Base-by-base conservation (phyloP, 2,113 vertebrate species). In the Garra rufa region DNA sequence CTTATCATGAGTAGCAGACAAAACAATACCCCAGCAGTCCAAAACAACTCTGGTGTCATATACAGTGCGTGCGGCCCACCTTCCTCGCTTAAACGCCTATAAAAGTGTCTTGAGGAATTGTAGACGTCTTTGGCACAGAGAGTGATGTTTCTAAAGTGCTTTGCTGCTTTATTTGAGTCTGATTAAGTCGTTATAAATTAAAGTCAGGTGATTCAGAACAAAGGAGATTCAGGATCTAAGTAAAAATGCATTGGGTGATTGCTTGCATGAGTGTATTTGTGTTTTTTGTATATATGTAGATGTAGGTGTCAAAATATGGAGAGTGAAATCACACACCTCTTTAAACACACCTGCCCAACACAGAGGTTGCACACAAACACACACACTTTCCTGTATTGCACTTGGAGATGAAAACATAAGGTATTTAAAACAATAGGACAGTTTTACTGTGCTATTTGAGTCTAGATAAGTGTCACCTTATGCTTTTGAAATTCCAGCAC, bases 251-350 rank as follows among this genome's bases (percentile, higher is more conserved):
- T 44, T 73, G 5, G 6, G 69, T 71, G n/a, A 71, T 44, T 71
- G 19, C 67, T 30, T 34, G n/a, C 7, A 10, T 61, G 21, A 24
- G 65, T 70, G 21, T 46, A 26, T 70, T 48, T 83, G 77, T 85
- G 70, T 52, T 34, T 34, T 34, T 34, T 34, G 34, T 52, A 55
- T 82, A 63, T 85, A 74, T 50, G 76, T 82, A 76, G 83, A 65
- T 67, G 21, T 78, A 88, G 76, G 88, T 87, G 89, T 83, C 85
- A 90, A 90, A 89, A 90, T 90, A 90, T 90, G 89, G 46, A 83
- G 89, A 87, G 89, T 81, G 89, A 90, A 88, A 90, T 86, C 70
- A 67, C 82, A 89, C 89, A 90, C 88, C 85, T 89, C 80, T 88
- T 83, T 75, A 86, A 86, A 86, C 85, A 86, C 85, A 87, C 89